Evolutionary conservation across 2,888 invertebrate species (phyloP).

Genomic region (Terebella lapidaria): DNA sequence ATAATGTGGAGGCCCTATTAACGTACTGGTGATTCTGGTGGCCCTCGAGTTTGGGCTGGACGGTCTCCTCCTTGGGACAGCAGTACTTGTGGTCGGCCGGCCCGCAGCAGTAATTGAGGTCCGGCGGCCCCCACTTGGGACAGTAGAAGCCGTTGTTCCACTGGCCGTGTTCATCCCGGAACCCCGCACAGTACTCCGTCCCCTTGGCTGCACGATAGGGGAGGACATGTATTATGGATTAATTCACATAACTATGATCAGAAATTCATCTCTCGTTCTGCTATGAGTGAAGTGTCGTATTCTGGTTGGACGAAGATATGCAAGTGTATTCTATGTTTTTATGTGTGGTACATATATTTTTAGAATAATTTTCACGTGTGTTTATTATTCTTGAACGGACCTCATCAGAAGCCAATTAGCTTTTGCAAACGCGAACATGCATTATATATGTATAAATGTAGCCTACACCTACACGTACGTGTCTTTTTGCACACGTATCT

Average conservation of each 20-base stretch:
- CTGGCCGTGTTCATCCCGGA: conserved; percentile 21
- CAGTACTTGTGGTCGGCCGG: conserved; percentile 20
- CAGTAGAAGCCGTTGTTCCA: conserved; percentile 28
- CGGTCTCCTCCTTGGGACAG: conserved; percentile 10
- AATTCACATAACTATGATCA: too few species aligned
- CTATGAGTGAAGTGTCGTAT: background rate
- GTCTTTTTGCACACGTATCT: background rate
- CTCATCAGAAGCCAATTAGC: background rate
- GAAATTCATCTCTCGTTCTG: too few species aligned
- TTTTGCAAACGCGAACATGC: too few species aligned
- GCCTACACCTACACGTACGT: background rate
- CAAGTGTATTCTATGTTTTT: background rate
- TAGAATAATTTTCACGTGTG: background rate
- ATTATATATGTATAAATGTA: background rate
- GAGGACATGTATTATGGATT: too few species aligned
- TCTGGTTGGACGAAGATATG: background rate
- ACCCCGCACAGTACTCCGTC: conserved; percentile 21
- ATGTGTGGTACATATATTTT: background rate
- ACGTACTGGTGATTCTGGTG: background rate
- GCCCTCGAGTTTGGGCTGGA: background rate
- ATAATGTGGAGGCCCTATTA: too few species aligned
- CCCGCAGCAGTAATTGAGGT: conserved; percentile 23
- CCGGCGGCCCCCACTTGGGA: conserved; percentile 18
- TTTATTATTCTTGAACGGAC: background rate
- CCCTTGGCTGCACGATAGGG: conserved; percentile 11